These are phyloP conservation scores for Haliclona indistincta DNA, from an alignment of 37 sponge, comb jelly and placozoan genomes.

Conservation along the genomic window DNA sequence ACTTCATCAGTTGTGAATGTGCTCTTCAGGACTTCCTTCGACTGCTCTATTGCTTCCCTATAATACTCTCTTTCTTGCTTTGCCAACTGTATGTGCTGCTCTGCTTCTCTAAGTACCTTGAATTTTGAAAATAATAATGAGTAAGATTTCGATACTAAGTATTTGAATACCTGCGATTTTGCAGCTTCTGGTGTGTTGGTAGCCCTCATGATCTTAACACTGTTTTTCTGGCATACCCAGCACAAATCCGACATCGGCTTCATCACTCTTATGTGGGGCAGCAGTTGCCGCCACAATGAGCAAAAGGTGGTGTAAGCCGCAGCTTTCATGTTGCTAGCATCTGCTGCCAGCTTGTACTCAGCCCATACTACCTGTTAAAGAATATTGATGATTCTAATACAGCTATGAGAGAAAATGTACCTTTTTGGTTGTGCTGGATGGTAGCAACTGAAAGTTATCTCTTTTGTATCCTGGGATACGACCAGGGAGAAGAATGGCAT, in stretches of 20 bases:
- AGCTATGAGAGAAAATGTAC: no score
- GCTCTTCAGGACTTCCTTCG: not conserved
- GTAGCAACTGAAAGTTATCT: conserved; percentile 24
- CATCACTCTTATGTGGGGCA: conserved; percentile 39
- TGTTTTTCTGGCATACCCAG: conserved; percentile 66
- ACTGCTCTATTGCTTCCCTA: not conserved
- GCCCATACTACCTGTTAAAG: no score
- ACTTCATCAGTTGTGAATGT: conserved; percentile 1
- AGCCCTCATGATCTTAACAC: conserved; percentile 24
- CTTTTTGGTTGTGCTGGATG: conserved; percentile 32
- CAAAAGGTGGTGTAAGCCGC: conserved; percentile 15
- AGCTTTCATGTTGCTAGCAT: no score
- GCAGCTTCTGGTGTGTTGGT: conserved; percentile 32
- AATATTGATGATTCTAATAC: no score
- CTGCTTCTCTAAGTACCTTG: conserved; percentile 8
- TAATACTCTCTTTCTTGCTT: conserved; percentile 28
- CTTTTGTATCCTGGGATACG: conserved; percentile 14
- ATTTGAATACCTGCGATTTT: conserved; percentile 24
- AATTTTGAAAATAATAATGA: not conserved
- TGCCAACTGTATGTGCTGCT: conserved; percentile 32
- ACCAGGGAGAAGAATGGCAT: conserved; percentile 34
- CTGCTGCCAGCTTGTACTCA: no score
- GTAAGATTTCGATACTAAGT: not conserved
- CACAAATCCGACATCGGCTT: conserved; percentile 60
- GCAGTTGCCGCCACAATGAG: conserved; percentile 30